phyloP scores from a whole-genome alignment of 2,888 invertebrate species.

The Hypolimnas misippus region DNA sequence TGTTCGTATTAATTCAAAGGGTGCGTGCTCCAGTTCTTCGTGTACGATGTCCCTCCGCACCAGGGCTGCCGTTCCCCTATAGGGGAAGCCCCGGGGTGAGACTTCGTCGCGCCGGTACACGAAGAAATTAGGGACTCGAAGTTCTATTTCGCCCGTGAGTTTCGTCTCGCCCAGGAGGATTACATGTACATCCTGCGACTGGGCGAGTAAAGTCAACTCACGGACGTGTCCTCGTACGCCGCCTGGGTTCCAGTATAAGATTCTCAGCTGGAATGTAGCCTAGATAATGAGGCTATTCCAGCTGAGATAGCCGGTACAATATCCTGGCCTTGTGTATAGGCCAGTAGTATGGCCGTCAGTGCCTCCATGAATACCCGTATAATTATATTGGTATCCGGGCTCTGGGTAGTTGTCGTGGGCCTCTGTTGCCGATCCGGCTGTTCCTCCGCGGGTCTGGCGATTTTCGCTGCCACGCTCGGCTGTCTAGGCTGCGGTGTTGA shows the following conservation, averaged over 20 bases:
- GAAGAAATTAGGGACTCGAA: slow-evolving; percentile 3
- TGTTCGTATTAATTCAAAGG: neutral
- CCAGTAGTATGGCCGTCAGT: neutral
- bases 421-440: neutral
- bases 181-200: neutral
- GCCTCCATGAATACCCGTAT: neutral
- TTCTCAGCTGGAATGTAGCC: slow-evolving; percentile 9
- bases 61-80: neutral
- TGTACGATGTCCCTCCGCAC: slow-evolving; percentile 5
- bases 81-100: neutral
- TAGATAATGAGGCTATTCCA: neutral
- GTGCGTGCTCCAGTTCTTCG: neutral
- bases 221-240: slow-evolving; percentile 6
- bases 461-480: no score
- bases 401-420: no score
- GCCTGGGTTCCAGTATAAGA: neutral
- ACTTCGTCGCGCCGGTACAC: neutral
- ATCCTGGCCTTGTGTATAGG: neutral
- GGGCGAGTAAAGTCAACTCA: neutral
- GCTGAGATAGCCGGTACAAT: slow-evolving; percentile 7
- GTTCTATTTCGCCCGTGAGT: neutral
- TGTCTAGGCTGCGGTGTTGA: neutral
- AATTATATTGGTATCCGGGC: neutral
- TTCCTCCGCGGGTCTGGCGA: neutral
- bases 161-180: slow-evolving; percentile 11